Conservation (phyloP, 2,888 invertebrate genomes). For the Notocelia uddmanniana region DNA sequence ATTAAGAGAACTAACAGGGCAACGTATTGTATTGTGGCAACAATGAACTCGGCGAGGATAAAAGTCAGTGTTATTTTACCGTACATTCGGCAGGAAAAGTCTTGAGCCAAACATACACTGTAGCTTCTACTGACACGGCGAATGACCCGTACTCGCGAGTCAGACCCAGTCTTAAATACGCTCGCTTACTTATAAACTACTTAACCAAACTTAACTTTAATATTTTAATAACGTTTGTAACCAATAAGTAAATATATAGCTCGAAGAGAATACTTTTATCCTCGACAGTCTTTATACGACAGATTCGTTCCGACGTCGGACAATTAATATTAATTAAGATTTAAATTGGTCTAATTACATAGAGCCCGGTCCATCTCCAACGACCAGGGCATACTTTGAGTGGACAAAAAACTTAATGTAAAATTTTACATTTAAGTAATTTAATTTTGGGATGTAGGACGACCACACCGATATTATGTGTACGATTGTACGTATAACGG, state of each 20-base stretch:
- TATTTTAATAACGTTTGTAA: not conserved
- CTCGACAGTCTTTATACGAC: slow-evolving; percentile 76
- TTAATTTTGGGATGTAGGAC: slow-evolving; percentile 33
- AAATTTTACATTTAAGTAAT: slow-evolving; percentile 42
- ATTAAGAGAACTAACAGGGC: slow-evolving; percentile 78
- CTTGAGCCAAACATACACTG: slow-evolving; percentile 34
- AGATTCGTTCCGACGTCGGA: slow-evolving; percentile 83
- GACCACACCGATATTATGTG: slow-evolving; percentile 7
- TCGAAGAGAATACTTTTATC: slow-evolving; percentile 58
- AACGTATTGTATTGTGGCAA: slow-evolving; percentile 76
- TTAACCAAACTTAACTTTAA: not conserved
- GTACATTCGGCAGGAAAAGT: slow-evolving; percentile 70
- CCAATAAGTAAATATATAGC: slow-evolving; percentile 4
- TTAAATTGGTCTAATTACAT: slow-evolving; percentile 86
- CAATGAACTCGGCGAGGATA: slow-evolving; percentile 72
- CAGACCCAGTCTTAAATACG: not conserved
- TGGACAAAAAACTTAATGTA: slow-evolving; percentile 52
- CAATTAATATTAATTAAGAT: slow-evolving; percentile 86
- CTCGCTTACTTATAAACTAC: not conserved
- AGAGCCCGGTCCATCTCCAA: slow-evolving; percentile 78
- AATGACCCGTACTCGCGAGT: not conserved
- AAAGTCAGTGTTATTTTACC: slow-evolving; percentile 76
- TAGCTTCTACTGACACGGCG: not conserved
- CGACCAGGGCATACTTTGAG: slow-evolving; percentile 70
- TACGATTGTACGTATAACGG: slow-evolving; percentile 9